Evolutionary conservation across 1,140 invertebrate genomes (phyloP), one percentile per base, ranked within the genome.

Genomic region (Lethrus apterus): DNA sequence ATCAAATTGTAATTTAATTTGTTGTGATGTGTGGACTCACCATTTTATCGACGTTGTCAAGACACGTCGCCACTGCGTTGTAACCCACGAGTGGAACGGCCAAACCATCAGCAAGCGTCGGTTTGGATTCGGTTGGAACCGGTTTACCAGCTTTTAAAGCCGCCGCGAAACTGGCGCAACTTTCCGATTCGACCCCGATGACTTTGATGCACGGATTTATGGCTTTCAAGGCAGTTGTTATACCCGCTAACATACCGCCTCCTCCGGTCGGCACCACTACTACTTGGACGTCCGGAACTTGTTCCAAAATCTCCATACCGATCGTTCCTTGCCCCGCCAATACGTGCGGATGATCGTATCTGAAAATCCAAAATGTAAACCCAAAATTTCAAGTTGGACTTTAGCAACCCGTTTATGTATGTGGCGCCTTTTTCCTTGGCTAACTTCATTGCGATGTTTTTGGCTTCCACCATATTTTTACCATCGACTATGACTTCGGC

Each of bases 251-350:
- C 0, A 95, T 69, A 0, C 92, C 92, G 19, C 86, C 92, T 3
- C 92, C 91, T 0, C 92, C 92, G 1, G 93, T 84, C 0, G 92
- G 92, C 2, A 95, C 80, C 10, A 89, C 64, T 2, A 88, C 74
- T 0, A 84, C 83, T 60, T 88, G 82, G 1, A 85, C 75, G 42
- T 84, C 73, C 0, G n/a, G 71, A 0, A 88, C 80, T 65, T 94
- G 87, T 61, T 93, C 89, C 3, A 92, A 62, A 32, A 95, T 92
- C 67, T 96, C 93, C 46, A 95, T 61, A 1, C 89, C 93, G 52
- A 93, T 79, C 0, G 91, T 95, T 7, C 93, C 93, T 67, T 94
- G 90, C 0, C 92, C 93, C 2, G 92, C 88, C 68, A 96, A 81
- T 31, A 96, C 91, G 57, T 93, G 77, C 0, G 90, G 89, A 68